Evolutionary conservation across 37 sponge, comb jelly and placozoan genomes (phyloP).

Genomic region (Oscarella lobularis): DNA sequence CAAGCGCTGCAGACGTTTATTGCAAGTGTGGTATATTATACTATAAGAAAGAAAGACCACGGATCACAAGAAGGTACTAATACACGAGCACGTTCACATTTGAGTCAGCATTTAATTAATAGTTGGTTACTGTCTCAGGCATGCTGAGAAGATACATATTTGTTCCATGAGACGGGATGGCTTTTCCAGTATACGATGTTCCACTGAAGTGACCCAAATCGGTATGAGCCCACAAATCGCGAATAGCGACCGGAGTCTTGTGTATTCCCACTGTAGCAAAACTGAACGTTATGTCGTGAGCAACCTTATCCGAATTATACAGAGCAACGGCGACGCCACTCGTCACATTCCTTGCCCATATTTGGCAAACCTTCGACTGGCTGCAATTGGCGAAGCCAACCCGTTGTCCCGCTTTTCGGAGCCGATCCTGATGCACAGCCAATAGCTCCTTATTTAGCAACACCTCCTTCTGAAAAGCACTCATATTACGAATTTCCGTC

Average conservation of each 20-base stretch:
- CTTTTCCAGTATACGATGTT: background rate
- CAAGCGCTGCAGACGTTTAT: too few relatives aligned
- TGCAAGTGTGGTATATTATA: too few relatives aligned
- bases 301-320: background rate
- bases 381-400: background rate
- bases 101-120: too few relatives aligned
- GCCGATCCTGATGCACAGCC: slow-evolving; percentile 1
- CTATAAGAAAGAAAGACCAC: too few relatives aligned
- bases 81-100: too few relatives aligned
- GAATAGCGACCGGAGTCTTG: background rate
- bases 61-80: too few relatives aligned
- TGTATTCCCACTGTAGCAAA: too few relatives aligned
- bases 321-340: background rate
- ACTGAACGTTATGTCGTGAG: slow-evolving; percentile 1
- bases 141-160: too few relatives aligned
- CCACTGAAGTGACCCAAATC: background rate
- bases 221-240: background rate
- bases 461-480: background rate
- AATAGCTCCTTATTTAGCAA: background rate
- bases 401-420: background rate
- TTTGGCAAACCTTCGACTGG: background rate
- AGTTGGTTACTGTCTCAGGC: too few relatives aligned
- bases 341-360: background rate
- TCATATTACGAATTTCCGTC: slow-evolving; percentile 5
- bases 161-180: background rate